Conservation (phyloP, 2,888 invertebrate species). For the Graphium colonna region DNA sequence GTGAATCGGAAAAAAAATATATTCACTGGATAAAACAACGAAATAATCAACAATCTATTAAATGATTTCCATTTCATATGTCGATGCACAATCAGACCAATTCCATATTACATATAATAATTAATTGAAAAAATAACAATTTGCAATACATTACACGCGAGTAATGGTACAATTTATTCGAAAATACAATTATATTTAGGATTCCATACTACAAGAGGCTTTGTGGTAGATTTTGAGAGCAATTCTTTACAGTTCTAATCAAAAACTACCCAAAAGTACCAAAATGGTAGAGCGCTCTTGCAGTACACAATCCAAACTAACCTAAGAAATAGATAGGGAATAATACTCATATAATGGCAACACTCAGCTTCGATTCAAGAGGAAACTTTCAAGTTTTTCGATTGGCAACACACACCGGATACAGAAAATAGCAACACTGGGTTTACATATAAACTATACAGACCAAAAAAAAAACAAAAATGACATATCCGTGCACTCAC, state of each 20-base stretch:
- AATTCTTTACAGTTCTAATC: not conserved
- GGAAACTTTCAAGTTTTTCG: not conserved
- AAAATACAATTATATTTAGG: not conserved
- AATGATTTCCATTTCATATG: slow-evolving; percentile 27
- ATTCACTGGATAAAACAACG: slow-evolving; percentile 60
- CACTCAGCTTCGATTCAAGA: slow-evolving; percentile 20
- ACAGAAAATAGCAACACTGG: too few relatives aligned
- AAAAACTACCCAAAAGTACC: slow-evolving; percentile 2
- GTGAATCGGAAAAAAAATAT: slow-evolving; percentile 56
- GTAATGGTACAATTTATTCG: not conserved
- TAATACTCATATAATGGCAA: slow-evolving; percentile 36
- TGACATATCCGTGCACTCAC: too few relatives aligned
- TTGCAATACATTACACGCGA: not conserved
- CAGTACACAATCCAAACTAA: slow-evolving; percentile 26
- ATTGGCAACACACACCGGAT: too few relatives aligned
- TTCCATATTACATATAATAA: not conserved
- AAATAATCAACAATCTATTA: slow-evolving; percentile 51
- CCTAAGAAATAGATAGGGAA: slow-evolving; percentile 36
- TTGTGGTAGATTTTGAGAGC: not conserved
- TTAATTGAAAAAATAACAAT: slow-evolving; percentile 15
- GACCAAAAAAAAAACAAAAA: too few relatives aligned
- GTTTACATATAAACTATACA: too few relatives aligned
- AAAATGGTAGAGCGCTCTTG: slow-evolving; percentile 2
- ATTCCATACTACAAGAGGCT: too few relatives aligned
- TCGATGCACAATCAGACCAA: not conserved